These are phyloP conservation scores for Porites australiensis DNA, from an alignment of 64 coral and sea anemone species.

Conservation along the genomic window DNA sequence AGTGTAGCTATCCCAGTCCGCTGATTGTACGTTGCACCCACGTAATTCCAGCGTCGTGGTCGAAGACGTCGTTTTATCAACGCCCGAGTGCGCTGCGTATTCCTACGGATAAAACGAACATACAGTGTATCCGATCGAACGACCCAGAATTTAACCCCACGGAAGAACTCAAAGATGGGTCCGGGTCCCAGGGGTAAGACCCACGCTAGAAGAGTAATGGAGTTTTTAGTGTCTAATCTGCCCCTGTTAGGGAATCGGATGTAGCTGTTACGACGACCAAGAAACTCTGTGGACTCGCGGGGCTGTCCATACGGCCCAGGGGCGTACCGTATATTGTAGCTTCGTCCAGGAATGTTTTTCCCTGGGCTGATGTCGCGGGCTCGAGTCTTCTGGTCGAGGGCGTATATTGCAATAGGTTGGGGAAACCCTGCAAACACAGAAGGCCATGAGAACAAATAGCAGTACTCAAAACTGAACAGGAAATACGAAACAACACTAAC, in stretches of 20 bases:
- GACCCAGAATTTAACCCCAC: slow-evolving; percentile 58
- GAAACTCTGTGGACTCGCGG: slow-evolving; percentile 57
- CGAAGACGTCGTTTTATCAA: slow-evolving; percentile 52
- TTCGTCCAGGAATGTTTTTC: slow-evolving; percentile 49
- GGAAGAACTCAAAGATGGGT: slow-evolving; percentile 62
- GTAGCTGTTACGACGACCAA: slow-evolving; percentile 32
- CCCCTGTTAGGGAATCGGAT: slow-evolving; percentile 70
- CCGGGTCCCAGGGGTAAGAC: slow-evolving; percentile 40
- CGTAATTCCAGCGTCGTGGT: slow-evolving; percentile 79
- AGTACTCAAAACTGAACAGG: too few species aligned
- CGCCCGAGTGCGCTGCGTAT: slow-evolving; percentile 21
- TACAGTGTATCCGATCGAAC: slow-evolving; percentile 67
- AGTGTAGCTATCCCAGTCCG: slow-evolving; percentile 66
- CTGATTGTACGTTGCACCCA: slow-evolving; percentile 73
- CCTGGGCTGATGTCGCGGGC: slow-evolving; percentile 60
- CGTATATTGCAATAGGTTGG: slow-evolving; percentile 53
- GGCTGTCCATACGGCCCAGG: slow-evolving; percentile 63
- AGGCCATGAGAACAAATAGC: background rate
- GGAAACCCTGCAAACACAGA: slow-evolving; percentile 62
- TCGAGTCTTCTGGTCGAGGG: slow-evolving; percentile 45
- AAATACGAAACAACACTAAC: background rate
- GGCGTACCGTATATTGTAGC: slow-evolving; percentile 42
- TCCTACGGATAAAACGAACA: slow-evolving; percentile 62
- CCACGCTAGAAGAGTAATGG: slow-evolving; percentile 75
- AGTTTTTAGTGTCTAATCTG: slow-evolving; percentile 35